Percentiles rank a stretch among this genome's conserved stretches.
These are phyloP conservation scores for Pithys albifrons DNA, from an alignment of 2,113 vertebrate genomes.

Conservation along the genomic window DNA sequence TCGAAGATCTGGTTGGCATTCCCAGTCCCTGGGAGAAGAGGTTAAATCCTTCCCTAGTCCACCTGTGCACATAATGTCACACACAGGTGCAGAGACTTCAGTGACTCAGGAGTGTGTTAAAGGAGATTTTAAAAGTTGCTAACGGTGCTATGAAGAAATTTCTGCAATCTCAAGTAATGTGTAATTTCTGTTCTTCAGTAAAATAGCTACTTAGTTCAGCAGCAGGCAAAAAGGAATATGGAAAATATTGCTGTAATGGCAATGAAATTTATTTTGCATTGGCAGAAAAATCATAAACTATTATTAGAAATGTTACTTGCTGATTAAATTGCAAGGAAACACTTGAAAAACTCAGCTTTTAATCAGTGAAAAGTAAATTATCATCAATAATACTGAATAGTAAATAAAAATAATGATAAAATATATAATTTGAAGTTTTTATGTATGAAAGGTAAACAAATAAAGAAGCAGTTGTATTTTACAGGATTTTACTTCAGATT, in stretches of 20 bases:
- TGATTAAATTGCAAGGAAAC: conserved; percentile 23
- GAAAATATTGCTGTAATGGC: background rate
- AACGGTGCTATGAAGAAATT: background rate
- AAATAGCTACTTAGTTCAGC: background rate
- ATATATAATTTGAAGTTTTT: background rate
- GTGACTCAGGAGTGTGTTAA: background rate
- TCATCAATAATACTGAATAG: conserved; percentile 3
- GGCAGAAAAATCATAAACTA: background rate
- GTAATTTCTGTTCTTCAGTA: background rate
- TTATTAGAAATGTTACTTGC: background rate
- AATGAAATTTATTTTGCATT: conserved; percentile 1
- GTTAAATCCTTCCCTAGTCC: background rate
- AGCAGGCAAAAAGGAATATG: background rate
- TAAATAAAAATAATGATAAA: conserved; percentile 6
- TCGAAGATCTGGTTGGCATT: background rate
- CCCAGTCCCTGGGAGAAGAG: background rate
- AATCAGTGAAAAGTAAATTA: conserved; percentile 3
- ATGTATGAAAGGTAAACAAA: conserved; percentile 23
- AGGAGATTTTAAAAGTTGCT: background rate
- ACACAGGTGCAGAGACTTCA: background rate
- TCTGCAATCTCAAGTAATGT: background rate
- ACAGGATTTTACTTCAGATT: background rate
- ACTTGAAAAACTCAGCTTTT: conserved; percentile 2
- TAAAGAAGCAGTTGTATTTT: background rate
- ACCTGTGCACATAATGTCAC: background rate